Percentiles rank a stretch among this genome's conserved stretches.
These are phyloP conservation scores for Idaea aversata DNA, from an alignment of 2,888 invertebrate species.

Conservation along the genomic window DNA sequence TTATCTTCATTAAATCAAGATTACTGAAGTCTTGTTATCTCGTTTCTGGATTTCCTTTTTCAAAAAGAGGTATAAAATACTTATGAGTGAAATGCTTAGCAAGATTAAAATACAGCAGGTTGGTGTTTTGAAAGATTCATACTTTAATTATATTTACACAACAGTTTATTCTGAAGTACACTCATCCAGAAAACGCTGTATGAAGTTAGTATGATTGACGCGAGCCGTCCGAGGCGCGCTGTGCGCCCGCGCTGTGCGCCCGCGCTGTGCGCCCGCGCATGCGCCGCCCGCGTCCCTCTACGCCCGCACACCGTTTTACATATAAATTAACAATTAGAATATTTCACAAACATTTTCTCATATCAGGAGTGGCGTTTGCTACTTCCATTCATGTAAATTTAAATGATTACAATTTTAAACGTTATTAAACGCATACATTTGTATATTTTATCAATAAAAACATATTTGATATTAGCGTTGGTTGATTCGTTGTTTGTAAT, in stretches of 20 bases:
- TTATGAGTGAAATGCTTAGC: neutral
- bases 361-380: conserved; percentile 45
- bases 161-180: conserved; percentile 16
- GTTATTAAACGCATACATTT: conserved; percentile 21
- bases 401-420: conserved; percentile 27
- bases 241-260: no score
- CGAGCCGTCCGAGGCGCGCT: conserved; percentile 21
- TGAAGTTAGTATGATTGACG: conserved; percentile 52
- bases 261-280: no score
- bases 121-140: neutral
- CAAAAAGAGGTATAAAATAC: neutral
- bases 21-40: no score
- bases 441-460: conserved; percentile 29
- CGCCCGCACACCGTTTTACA: conserved; percentile 68
- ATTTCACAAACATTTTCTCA: conserved; percentile 18
- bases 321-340: conserved; percentile 71
- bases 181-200: conserved; percentile 20
- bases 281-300: conserved; percentile 7
- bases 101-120: neutral
- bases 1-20: no score
- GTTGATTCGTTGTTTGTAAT: conserved; percentile 6
- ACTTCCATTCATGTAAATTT: conserved; percentile 9
- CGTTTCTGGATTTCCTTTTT: no score
- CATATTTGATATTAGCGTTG: neutral
- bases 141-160: no score